Conservation (phyloP, 2,113 vertebrate species). For the Grallaria varia region DNA sequence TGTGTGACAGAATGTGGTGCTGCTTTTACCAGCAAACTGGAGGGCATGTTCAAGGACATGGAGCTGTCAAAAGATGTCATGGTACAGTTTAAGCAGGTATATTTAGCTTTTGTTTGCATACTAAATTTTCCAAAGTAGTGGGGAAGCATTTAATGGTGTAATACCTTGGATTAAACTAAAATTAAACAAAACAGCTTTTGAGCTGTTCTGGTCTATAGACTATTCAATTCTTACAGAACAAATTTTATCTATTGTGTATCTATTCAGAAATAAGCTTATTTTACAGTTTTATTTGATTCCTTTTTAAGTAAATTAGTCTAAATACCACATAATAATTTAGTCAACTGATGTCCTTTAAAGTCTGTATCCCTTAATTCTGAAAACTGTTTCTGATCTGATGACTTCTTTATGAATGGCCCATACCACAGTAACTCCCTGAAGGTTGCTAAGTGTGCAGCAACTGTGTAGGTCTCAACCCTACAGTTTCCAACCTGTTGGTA, state of each 20-base stretch:
- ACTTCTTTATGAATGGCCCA: neutral
- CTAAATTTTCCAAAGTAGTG: neutral
- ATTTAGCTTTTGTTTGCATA: neutral
- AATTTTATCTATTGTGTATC: neutral
- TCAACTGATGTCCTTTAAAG: neutral
- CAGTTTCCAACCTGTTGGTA: neutral
- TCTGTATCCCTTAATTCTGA: neutral
- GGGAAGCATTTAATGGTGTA: neutral
- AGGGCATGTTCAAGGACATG: slow-evolving; percentile 88
- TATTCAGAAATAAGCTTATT: neutral
- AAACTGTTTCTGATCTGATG: neutral
- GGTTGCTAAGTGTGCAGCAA: neutral
- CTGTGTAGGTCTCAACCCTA: neutral
- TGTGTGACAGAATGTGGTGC: slow-evolving; percentile 77
- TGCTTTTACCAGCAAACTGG: slow-evolving; percentile 85
- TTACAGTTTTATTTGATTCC: neutral
- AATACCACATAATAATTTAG: neutral
- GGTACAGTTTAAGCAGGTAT: slow-evolving; percentile 85
- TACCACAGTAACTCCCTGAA: neutral
- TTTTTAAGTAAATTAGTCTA: neutral
- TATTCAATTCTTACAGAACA: neutral
- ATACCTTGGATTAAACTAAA: neutral
- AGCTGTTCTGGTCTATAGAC: neutral
- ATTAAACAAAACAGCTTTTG: neutral
- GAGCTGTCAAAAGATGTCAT: slow-evolving; percentile 85